Evolutionary conservation across 2,797 vertebrate species (phyloP).

Genomic region (Sebastes itinus): DNA sequence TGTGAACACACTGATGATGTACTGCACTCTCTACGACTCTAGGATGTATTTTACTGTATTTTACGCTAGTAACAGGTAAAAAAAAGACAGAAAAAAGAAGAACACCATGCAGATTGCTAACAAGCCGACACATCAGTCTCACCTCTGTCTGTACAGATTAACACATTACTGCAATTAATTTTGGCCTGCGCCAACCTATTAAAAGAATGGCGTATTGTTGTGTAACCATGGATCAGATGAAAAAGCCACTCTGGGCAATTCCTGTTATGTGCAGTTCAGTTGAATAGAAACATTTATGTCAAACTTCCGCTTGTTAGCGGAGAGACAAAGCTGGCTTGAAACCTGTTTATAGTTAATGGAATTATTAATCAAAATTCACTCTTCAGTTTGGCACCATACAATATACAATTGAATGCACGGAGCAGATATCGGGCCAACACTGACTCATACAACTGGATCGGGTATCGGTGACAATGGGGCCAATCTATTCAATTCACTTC

Average conservation of each 20-base stretch:
- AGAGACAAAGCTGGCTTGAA: neutral
- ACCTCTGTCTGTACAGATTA: conserved; percentile 46
- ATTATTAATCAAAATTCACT: neutral
- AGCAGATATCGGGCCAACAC: too few relatives aligned
- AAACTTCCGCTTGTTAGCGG: neutral
- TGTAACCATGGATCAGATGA: conserved; percentile 16
- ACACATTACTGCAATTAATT: conserved; percentile 57
- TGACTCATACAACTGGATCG: too few relatives aligned
- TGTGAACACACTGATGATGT: neutral
- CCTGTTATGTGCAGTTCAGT: neutral
- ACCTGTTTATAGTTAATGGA: neutral
- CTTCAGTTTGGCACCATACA: neutral
- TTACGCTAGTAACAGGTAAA: neutral
- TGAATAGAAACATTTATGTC: neutral
- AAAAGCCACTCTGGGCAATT: neutral
- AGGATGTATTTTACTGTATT: neutral
- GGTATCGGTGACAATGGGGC: too few relatives aligned
- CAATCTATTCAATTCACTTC: too few relatives aligned
- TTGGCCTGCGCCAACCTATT: conserved; percentile 19
- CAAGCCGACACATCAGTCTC: conserved; percentile 24
- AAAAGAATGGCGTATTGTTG: conserved; percentile 43
- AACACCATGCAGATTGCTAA: conserved; percentile 8
- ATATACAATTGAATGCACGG: neutral
- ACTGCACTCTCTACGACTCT: neutral
- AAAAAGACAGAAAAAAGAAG: neutral